Evolutionary conservation across 1,140 invertebrate species (phyloP), one percentile per base, ranked within the genome.

Genomic region (Drosophila subpulchrella): DNA sequence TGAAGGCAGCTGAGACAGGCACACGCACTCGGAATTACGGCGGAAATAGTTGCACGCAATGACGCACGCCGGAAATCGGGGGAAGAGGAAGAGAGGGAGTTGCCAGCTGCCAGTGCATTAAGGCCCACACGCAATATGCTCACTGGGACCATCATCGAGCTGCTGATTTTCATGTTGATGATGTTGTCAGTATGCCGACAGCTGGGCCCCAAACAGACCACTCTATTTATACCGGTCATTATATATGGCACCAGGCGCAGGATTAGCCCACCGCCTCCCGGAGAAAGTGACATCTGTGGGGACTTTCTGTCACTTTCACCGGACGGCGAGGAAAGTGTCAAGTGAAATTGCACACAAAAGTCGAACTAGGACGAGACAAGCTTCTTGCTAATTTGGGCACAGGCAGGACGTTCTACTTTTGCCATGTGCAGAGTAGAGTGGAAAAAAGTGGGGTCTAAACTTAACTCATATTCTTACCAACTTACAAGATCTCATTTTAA

Each of bases 31-130:
- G 60, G 44, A 50, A 54, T 36, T 66, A 61, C 65, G 38, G 55
- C 42, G 62, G 36, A 62, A 63, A 71, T 56, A 82, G 73, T 75
- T 39, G 42, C 51, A 68, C 60, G 65, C 65, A 68, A 66, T 68
- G 65, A 68, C 65, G 65, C 65, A 68, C 38, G 36, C 32, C 38
- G 47, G 65, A 65, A 32, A 24, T 11, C 15, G 5, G 7, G 13
- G 15, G 24, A 15, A 24, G 24, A 24, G 7, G 6, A n/a, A 13
- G 34, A 38, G 6, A 11, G 17, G 34, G 30, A 17, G 44, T 6
- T 20, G 10, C 15, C 15, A n/a, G 46, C 36, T 13, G 48, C 15
- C 36, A 11, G 17, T 39, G 47, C 46, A 51, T 48, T 48, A 27
- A 17, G 15, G 32, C 32, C 48, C 59, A 32, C 44, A 10, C 15